Base-by-base conservation (phyloP, 2,888 invertebrate species). In the Lasioglossum figueresi region DNA sequence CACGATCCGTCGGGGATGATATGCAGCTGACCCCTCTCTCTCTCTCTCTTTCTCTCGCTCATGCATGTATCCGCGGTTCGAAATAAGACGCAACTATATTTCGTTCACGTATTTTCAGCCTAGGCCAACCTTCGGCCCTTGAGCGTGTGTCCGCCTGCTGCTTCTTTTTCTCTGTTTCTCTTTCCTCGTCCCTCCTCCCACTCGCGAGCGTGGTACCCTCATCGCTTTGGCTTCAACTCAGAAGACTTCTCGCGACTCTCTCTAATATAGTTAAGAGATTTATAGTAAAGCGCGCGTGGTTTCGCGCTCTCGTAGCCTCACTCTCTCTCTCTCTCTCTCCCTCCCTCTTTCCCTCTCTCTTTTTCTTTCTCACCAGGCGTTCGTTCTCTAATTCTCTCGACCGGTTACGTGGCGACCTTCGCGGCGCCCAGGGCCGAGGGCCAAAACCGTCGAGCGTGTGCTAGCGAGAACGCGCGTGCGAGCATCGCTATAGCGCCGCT, bases 51-150 rank as follows among this genome's bases (percentile, higher is more conserved):
- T 52, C 23, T 23, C 8, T 23, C 52, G 63, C 81, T 76, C 43
- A 73, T 56, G 76, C 70, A 48, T 59, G 70, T 78, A 56, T 76
- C 83, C 63, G 68, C 83, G 80, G 52, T 78, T 85, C 80, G 85
- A 93, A 93, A 91, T 92, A 93, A 91, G 88, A 90, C 89, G 89
- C 85, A 81, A 88, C 91, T 92, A 92, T 93, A 93, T 92, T 92
- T 92, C 91, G 91, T 89, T 84, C 91, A 93, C 91, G 92, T 94
- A 94, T 94, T 94, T 94, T 94, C 92, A 93, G 94, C 91, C 92
- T 91, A 92, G 92, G 91, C 90, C 93, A 94, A 93, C 93, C 93
- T 94, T 94, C 93, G 90, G 88, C 80, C 85, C 90, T 90, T 87
- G 83, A 76, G 88, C 19, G 34, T 34, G 66, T 34, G 66, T 23